Base-by-base conservation (phyloP, 2,888 invertebrate genomes). In the Prostheceraeus crozeri region DNA sequence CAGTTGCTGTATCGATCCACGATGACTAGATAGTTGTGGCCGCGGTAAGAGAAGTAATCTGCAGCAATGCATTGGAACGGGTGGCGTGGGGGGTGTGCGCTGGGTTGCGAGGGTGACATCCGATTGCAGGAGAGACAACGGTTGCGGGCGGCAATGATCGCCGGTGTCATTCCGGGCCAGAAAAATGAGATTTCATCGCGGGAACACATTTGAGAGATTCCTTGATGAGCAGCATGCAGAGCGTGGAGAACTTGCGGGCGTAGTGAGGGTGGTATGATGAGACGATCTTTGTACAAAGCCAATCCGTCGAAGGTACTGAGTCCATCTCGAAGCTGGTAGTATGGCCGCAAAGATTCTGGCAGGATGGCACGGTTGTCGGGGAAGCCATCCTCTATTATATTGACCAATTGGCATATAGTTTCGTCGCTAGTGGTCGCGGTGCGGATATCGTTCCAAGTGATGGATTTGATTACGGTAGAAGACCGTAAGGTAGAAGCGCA, bases 91-190 rank as follows among this genome's bases (percentile, higher is more conserved):
- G 36, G 54, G 23, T 21, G 48, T 14, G 40, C 40, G 21, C 16
- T 40, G 21, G 40, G 16, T 40, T 40, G 40, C 14, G 40, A 40
- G 14, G 10, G 40, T 14, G 40, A 14, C 52, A 51, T 51, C 52
- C 52, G 52, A 28, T 51, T 21, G 40, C 19, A 27, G 16, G 36
- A 14, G 6, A 21, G 4, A 10, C 54, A 45, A n/a, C 14, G 40
- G 14, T 40, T 40, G 40, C 40, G 40, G 8, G 19, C 6, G n/a
- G 40, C 40, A 14, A 16, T 8, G 31, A 65, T 66, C 3, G 53
- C 63, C n/a, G 64, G 35, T 1, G 65, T 67, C 19, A 67, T 66
- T 6, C 66, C 66, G 10, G 66, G 65, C 67, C 66, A 68, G 45
- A 68, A 67, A 1, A 67, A 57, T 14, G 66, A 65, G 6, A 59